phyloP scores from a whole-genome alignment of 1,140 invertebrate species.

The Listronotus bonariensis region DNA sequence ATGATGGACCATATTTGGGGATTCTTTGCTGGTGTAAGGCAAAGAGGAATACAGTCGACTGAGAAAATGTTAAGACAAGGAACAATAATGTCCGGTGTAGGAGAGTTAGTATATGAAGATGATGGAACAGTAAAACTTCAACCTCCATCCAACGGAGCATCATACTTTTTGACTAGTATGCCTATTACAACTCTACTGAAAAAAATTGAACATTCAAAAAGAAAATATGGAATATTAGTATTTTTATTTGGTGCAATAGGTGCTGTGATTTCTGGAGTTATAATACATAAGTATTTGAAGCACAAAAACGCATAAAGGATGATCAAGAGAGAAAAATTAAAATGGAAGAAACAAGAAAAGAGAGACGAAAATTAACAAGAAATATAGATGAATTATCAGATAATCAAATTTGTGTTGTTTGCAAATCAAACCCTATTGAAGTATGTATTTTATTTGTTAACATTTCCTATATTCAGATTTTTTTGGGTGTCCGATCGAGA shows the following conservation, averaged over 20 bases:
- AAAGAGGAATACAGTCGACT: constrained; percentile 76
- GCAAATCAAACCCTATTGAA: constrained; percentile 74
- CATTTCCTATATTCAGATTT: no score
- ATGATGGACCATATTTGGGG: constrained; percentile 79
- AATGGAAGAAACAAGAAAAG: constrained; percentile 65
- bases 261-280: constrained; percentile 65
- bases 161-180: constrained; percentile 71
- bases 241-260: constrained; percentile 71
- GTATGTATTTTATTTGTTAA: constrained; percentile 48
- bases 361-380: constrained; percentile 65
- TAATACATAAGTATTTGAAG: constrained; percentile 67
- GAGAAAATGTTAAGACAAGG: constrained; percentile 79
- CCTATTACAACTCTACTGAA: constrained; percentile 56
- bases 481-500: no score
- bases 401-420: constrained; percentile 76
- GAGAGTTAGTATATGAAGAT: constrained; percentile 64
- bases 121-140: constrained; percentile 66
- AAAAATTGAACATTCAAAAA: constrained; percentile 69
- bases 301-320: constrained; percentile 60
- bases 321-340: constrained; percentile 63
- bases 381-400: constrained; percentile 64
- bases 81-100: constrained; percentile 75
- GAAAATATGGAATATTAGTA: constrained; percentile 67
- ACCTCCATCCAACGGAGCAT: constrained; percentile 68
- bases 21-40: constrained; percentile 74